A percentile compares a stretch with the other conserved stretches of the same genome.
These are phyloP conservation scores for Bombus consobrinus DNA, from an alignment of 1,140 invertebrate species.

Conservation along the genomic window DNA sequence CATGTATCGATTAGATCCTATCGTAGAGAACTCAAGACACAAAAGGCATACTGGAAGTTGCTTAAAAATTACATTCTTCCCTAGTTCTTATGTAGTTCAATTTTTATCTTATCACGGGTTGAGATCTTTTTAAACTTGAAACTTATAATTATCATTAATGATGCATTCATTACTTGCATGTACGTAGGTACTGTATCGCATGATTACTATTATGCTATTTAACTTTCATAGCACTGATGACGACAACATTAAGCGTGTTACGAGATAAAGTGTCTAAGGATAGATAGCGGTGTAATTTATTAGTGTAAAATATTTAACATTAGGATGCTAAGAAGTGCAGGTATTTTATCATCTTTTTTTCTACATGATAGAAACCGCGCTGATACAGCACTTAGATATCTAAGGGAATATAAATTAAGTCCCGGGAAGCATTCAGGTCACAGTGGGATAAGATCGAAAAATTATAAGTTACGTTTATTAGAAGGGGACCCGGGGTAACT, in stretches of 20 bases:
- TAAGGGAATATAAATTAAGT: not conserved
- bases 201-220: not conserved
- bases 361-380: too few species aligned
- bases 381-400: not conserved
- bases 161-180: too few species aligned
- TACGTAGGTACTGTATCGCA: not conserved
- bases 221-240: not conserved
- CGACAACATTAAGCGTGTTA: not conserved
- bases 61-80: too few species aligned
- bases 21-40: too few species aligned
- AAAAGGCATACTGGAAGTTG: too few species aligned
- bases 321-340: not conserved
- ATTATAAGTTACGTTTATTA: conserved; percentile 12
- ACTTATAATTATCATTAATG: too few species aligned
- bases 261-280: not conserved
- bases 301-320: not conserved
- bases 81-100: too few species aligned
- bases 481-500: not conserved
- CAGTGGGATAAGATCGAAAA: not conserved
- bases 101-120: too few species aligned
- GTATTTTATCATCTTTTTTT: not conserved
- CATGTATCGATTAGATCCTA: too few species aligned
- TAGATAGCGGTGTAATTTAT: not conserved
- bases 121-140: too few species aligned
- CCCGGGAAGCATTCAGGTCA: not conserved